Percentiles rank a stretch among this genome's conserved stretches.
phyloP scores from a whole-genome alignment of 1,140 invertebrate genomes.

The Cryptotermes secundus region DNA sequence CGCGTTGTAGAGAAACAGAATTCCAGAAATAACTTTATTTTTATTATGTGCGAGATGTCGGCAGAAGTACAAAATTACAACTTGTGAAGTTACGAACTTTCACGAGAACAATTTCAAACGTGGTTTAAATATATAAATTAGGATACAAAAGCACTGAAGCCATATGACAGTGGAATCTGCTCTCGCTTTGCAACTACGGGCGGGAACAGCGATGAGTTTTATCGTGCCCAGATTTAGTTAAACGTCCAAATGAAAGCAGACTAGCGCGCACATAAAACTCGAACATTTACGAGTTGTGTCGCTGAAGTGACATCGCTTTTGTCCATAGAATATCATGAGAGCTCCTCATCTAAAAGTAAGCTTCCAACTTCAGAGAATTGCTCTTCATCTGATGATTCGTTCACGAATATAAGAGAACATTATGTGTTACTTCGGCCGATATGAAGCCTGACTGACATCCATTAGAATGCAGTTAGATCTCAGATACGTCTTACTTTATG shows the following conservation, averaged over 20 bases:
- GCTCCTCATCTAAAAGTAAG: no score
- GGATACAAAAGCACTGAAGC: background rate
- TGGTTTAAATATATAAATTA: background rate
- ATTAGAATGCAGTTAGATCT: no score
- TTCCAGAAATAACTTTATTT: no score
- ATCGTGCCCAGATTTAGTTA: conserved; percentile 1
- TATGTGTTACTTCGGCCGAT: no score
- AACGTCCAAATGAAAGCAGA: background rate
- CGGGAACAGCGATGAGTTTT: background rate
- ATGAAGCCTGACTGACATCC: no score
- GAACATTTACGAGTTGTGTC: background rate
- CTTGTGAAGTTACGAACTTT: background rate
- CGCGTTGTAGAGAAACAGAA: no score
- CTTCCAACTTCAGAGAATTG: no score
- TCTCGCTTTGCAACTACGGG: background rate
- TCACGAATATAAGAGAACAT: no score
- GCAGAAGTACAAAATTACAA: background rate
- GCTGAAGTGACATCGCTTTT: background rate
- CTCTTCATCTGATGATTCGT: no score
- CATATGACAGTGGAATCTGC: background rate
- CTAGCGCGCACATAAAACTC: background rate
- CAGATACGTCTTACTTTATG: no score
- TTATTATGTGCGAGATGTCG: no score
- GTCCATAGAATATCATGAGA: background rate
- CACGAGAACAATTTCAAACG: background rate